Evolutionary conservation across 2,113 vertebrate species (phyloP).

Genomic region (Cryptomyrus ogoouensis): DNA sequence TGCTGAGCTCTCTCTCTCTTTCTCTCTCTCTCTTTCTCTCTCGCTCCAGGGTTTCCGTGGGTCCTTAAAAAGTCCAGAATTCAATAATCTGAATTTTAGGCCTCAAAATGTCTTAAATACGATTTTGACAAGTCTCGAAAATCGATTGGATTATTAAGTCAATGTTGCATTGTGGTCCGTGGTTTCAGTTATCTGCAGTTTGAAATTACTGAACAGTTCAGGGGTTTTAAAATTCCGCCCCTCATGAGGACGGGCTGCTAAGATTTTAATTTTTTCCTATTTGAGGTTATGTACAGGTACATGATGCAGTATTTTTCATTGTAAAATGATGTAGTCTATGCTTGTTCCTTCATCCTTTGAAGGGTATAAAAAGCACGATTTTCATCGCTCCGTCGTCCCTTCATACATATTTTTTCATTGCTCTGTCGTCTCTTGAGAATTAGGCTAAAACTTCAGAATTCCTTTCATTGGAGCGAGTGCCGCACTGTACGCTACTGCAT

Average conservation of each 20-base stretch:
- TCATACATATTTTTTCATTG: neutral
- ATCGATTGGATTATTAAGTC: neutral
- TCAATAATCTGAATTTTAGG: too few species aligned
- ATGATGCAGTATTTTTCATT: neutral
- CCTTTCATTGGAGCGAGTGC: neutral
- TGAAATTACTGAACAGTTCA: neutral
- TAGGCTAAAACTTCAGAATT: neutral
- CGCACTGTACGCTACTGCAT: neutral
- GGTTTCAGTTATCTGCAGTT: neutral
- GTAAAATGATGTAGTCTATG: neutral
- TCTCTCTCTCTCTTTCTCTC: conserved; percentile 20
- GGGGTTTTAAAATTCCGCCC: neutral
- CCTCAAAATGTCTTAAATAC: neutral
- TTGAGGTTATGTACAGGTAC: neutral
- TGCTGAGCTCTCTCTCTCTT: neutral
- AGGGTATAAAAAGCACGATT: neutral
- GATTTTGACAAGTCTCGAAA: neutral
- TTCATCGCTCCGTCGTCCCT: neutral
- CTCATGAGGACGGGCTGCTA: neutral
- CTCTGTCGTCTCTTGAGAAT: neutral
- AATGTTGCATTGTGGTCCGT: neutral
- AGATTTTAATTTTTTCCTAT: neutral
- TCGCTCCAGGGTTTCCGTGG: neutral
- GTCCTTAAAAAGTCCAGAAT: neutral
- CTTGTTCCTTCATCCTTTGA: neutral